These are phyloP conservation scores for Trachymyrmex cornetzi DNA, from an alignment of 1,140 invertebrate genomes.

Conservation along the genomic window DNA sequence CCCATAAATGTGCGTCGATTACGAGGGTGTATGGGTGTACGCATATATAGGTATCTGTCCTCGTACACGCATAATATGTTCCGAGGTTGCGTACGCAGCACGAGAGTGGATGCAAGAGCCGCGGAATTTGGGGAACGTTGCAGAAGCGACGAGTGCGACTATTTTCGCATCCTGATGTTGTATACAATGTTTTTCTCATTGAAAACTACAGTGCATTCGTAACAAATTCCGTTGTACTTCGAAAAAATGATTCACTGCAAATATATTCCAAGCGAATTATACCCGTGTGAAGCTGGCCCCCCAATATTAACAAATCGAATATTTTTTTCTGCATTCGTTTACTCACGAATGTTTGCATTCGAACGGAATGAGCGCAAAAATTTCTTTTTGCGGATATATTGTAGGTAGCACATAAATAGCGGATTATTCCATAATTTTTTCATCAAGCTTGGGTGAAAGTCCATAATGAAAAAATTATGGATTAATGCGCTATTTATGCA, in stretches of 20 bases:
- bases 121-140: not conserved
- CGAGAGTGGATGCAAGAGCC: not conserved
- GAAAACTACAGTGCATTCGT: not conserved
- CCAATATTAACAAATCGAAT: no score
- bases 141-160: not conserved
- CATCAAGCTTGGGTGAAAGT: no score
- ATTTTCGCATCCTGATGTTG: not conserved
- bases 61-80: constrained; percentile 30
- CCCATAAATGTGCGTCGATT: not conserved
- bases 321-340: no score
- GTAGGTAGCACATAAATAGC: no score
- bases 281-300: no score
- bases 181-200: not conserved
- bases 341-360: no score
- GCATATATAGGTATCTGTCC: constrained; percentile 16
- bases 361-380: no score
- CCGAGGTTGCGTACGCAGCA: constrained; percentile 38
- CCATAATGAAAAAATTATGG: no score
- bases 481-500: no score
- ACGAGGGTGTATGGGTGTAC: not conserved
- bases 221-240: not conserved
- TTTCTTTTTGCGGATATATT: no score
- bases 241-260: not conserved
- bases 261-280: not conserved
- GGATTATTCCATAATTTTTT: no score